These are phyloP conservation scores for Trochalopteron elliotii DNA, from an alignment of 2,113 vertebrate species.

Conservation along the genomic window DNA sequence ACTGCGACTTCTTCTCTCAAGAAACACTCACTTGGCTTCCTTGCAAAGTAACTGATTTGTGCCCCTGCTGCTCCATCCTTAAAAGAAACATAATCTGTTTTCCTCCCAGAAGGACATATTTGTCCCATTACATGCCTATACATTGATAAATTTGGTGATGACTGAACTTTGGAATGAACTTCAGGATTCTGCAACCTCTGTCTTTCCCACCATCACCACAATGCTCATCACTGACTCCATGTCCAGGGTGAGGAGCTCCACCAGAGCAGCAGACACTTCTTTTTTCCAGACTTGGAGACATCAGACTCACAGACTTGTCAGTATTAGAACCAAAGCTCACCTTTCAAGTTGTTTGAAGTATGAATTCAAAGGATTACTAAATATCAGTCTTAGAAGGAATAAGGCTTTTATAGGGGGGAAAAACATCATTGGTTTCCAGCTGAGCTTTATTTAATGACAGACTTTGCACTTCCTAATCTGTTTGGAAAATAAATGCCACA, in stretches of 20 bases:
- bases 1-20: not conserved
- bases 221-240: not conserved
- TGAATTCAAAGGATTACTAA: conserved; percentile 12
- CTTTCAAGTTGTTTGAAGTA: conserved; percentile 16
- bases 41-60: not conserved
- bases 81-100: not conserved
- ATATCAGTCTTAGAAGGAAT: not conserved
- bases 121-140: not conserved
- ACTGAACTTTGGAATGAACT: not conserved
- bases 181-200: not conserved
- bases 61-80: not conserved
- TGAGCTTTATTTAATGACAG: conserved; percentile 27
- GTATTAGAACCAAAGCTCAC: not conserved
- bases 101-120: not conserved
- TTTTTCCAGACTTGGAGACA: not conserved
- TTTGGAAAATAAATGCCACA: conserved; percentile 41
- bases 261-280: not conserved
- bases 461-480: conserved; percentile 34
- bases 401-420: not conserved
- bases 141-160: not conserved
- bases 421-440: not conserved
- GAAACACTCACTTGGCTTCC: not conserved
- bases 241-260: not conserved
- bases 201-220: not conserved
- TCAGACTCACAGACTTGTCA: not conserved